Evolutionary conservation across 2,113 vertebrate genomes (phyloP).

Genomic region (Gymnarchus niloticus): DNA sequence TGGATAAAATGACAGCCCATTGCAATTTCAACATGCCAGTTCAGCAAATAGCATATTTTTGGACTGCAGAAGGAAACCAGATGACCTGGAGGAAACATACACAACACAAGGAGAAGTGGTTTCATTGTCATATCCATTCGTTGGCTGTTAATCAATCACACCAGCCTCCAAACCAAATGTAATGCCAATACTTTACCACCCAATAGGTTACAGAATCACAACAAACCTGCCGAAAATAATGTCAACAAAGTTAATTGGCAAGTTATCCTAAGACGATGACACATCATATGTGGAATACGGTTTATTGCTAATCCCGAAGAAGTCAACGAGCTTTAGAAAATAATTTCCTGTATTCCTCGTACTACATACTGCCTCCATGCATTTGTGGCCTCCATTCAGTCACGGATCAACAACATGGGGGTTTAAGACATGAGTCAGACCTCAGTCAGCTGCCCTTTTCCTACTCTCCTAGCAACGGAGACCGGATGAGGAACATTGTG

Average conservation of each 20-base stretch:
- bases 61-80: no score
- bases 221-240: neutral
- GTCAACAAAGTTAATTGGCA: neutral
- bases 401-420: neutral
- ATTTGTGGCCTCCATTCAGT: neutral
- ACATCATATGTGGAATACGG: neutral
- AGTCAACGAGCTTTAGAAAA: neutral
- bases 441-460: slow-evolving; percentile 20
- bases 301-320: neutral
- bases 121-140: neutral
- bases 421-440: slow-evolving; percentile 19
- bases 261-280: neutral
- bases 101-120: no score
- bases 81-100: no score
- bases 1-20: neutral
- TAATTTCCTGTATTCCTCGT: neutral
- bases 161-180: neutral
- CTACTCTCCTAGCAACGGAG: slow-evolving; percentile 19
- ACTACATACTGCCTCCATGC: neutral
- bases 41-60: neutral
- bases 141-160: neutral
- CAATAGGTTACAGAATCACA: neutral
- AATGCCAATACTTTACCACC: neutral
- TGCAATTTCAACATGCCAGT: neutral
- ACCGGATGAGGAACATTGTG: neutral